These are phyloP conservation scores for Mormyrops attenuatus DNA, from an alignment of 2,797 vertebrate species.

Conservation along the genomic window DNA sequence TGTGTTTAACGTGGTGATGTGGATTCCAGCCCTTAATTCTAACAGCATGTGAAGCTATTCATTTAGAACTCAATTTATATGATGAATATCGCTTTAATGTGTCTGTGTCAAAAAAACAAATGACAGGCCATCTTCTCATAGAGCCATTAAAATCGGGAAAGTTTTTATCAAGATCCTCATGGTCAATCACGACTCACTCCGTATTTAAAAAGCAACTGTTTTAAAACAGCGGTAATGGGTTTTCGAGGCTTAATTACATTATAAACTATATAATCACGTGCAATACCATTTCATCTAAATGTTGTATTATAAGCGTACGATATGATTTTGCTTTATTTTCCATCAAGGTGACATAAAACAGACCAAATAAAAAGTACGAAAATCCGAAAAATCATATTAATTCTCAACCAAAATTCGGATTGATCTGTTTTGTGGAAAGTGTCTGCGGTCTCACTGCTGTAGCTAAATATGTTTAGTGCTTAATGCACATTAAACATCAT, in stretches of 20 bases:
- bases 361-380: neutral
- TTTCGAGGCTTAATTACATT: constrained; percentile 7
- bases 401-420: neutral
- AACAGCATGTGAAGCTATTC: constrained; percentile 34
- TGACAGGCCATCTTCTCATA: constrained; percentile 25
- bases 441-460: neutral
- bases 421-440: neutral
- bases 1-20: constrained; percentile 57
- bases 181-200: neutral
- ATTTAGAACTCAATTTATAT: constrained; percentile 31
- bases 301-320: neutral
- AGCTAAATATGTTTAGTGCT: neutral
- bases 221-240: neutral
- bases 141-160: constrained; percentile 24
- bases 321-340: neutral
- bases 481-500: constrained; percentile 22
- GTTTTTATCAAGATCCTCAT: neutral
- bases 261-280: neutral
- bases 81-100: constrained; percentile 21
- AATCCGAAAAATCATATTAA: neutral
- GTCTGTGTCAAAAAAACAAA: constrained; percentile 30
- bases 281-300: neutral
- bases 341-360: neutral
- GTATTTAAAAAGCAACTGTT: neutral
- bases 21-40: constrained; percentile 57